Percentiles rank a stretch among this genome's conserved stretches.
phyloP scores from a whole-genome alignment of 2,797 vertebrate species.

The Mallotus villosus region DNA sequence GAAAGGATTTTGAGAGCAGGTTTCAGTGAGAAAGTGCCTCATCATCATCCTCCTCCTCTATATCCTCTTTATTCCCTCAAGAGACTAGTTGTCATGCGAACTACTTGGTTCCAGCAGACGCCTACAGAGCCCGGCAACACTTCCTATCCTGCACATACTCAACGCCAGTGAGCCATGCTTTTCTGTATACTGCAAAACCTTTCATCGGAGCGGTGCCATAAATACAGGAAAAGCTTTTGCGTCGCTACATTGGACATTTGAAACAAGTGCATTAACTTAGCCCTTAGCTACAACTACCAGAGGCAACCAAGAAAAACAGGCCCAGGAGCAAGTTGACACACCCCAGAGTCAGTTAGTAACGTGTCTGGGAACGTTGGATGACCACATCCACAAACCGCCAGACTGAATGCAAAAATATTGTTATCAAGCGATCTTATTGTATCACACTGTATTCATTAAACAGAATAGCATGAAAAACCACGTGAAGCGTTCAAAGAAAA shows the following conservation, averaged over 20 bases:
- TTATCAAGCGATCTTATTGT: not conserved
- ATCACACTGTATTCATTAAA: too few relatives aligned
- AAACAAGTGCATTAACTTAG: too few relatives aligned
- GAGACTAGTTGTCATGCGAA: conserved; percentile 4
- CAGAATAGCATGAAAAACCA: too few relatives aligned
- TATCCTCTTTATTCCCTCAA: not conserved
- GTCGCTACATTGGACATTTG: too few relatives aligned
- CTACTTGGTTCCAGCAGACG: not conserved
- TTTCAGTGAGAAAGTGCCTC: not conserved
- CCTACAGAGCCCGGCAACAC: not conserved
- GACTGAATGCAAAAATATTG: not conserved
- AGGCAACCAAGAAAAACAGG: not conserved
- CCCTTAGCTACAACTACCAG: too few relatives aligned
- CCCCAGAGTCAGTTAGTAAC: not conserved
- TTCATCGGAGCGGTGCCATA: too few relatives aligned
- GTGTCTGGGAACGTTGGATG: not conserved
- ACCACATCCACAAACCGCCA: not conserved
- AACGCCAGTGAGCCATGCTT: not conserved
- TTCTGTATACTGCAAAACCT: not conserved
- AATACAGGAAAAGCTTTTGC: not conserved
- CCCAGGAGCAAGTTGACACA: not conserved
- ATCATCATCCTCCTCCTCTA: not conserved
- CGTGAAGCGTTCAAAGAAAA: too few relatives aligned
- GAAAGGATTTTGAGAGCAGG: not conserved
- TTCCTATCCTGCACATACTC: too few relatives aligned